phyloP scores from a whole-genome alignment of 2,113 vertebrate genomes.

The Pelecanus crispus region DNA sequence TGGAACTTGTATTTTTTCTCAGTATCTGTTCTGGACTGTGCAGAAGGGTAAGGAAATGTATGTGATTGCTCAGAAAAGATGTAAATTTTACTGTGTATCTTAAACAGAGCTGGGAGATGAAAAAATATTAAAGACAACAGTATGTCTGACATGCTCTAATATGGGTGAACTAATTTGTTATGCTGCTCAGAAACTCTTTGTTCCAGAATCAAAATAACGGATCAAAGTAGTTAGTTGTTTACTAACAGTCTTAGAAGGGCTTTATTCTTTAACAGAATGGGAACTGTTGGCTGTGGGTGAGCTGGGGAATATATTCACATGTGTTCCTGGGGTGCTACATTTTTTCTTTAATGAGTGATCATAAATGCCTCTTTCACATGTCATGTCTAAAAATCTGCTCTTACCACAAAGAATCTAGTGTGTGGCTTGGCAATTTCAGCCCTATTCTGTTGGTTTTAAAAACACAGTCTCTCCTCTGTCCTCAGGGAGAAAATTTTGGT shows the following conservation, averaged over 20 bases:
- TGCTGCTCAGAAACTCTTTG: conserved; percentile 22
- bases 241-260: neutral
- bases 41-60: neutral
- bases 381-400: neutral
- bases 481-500: neutral
- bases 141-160: neutral
- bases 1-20: neutral
- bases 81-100: neutral
- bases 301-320: conserved; percentile 7
- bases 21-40: neutral
- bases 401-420: neutral
- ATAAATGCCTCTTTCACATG: neutral
- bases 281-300: neutral
- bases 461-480: neutral
- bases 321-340: conserved; percentile 13
- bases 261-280: conserved; percentile 27
- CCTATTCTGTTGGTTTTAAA: neutral
- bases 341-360: conserved; percentile 38
- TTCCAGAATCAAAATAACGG: conserved; percentile 35
- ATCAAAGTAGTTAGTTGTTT: conserved; percentile 39
- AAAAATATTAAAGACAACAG: neutral
- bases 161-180: neutral
- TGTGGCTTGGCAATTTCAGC: neutral
- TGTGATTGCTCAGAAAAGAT: neutral
- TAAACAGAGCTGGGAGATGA: neutral